phyloP scores from a whole-genome alignment of 2,113 vertebrate genomes.

The Nymphicus hollandicus region DNA sequence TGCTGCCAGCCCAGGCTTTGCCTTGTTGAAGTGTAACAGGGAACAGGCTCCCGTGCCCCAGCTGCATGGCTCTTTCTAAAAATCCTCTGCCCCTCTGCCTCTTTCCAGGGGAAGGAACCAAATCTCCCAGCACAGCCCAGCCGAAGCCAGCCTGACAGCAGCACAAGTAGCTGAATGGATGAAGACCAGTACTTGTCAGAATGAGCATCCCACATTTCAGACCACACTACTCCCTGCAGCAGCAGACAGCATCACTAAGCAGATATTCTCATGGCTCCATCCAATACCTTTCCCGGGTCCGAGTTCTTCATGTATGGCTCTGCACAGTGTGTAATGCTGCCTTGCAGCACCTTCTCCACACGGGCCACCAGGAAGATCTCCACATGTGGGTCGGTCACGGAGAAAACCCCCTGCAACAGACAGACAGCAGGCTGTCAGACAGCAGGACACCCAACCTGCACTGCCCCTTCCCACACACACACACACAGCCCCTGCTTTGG shows the following conservation, averaged over 20 bases:
- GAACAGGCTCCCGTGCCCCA: not conserved
- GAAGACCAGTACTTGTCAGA: not conserved
- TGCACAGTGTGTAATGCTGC: conserved; percentile 90
- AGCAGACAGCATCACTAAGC: not conserved
- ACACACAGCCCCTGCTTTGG: not conserved
- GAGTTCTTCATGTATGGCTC: conserved; percentile 94
- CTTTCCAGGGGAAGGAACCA: not conserved
- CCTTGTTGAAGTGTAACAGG: not conserved
- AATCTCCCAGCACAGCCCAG: not conserved
- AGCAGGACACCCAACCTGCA: not conserved
- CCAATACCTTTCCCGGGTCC: conserved; percentile 83
- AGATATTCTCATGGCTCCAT: not conserved
- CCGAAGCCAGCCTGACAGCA: not conserved
- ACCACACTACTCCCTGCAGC: not conserved
- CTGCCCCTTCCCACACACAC: not conserved
- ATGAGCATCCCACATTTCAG: not conserved
- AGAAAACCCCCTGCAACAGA: conserved; percentile 87
- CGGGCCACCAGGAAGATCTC: conserved; percentile 93
- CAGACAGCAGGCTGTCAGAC: not conserved
- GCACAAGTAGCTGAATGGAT: not conserved
- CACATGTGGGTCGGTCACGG: conserved; percentile 88
- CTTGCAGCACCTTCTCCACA: conserved; percentile 95
- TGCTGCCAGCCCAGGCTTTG: not conserved
- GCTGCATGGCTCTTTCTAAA: not conserved
- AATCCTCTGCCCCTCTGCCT: not conserved